Evolutionary conservation across 2,888 invertebrate genomes (phyloP).

Genomic region (Tinea semifulvella): DNA sequence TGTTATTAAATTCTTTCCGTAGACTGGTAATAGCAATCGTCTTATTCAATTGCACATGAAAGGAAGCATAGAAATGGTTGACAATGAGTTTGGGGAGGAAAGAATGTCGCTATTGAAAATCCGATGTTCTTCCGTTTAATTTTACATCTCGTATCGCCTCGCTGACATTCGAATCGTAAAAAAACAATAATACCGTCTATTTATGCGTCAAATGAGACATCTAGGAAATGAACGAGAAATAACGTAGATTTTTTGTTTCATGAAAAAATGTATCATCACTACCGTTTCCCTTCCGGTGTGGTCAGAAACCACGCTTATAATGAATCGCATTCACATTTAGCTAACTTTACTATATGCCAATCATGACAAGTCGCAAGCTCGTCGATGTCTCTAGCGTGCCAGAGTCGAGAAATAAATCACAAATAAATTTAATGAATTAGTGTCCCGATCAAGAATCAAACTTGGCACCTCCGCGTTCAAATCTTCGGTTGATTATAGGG

Average conservation of each 20-base stretch:
- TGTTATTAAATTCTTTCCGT: slow-evolving; percentile 61
- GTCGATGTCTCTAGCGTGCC: too few species aligned
- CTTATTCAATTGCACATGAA: slow-evolving; percentile 58
- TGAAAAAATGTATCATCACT: too few species aligned
- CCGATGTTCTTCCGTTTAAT: slow-evolving; percentile 40
- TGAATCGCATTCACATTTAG: too few species aligned
- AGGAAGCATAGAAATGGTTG: slow-evolving; percentile 51
- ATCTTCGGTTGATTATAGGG: too few species aligned
- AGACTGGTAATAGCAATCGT: slow-evolving; percentile 52
- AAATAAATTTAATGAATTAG: too few species aligned
- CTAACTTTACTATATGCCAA: too few species aligned
- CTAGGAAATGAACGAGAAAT: slow-evolving; percentile 2
- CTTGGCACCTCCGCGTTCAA: too few species aligned
- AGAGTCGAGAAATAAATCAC: too few species aligned
- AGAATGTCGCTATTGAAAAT: slow-evolving; percentile 46
- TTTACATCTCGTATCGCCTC: slow-evolving; percentile 11
- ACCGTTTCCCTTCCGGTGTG: too few species aligned
- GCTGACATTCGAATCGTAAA: slow-evolving; percentile 4
- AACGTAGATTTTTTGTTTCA: background rate
- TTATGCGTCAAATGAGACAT: slow-evolving; percentile 6
- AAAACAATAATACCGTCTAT: slow-evolving; percentile 8
- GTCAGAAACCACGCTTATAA: too few species aligned
- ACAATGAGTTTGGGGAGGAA: slow-evolving; percentile 45
- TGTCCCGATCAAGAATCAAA: too few species aligned
- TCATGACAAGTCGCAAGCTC: too few species aligned